Conservation (phyloP, 2,888 invertebrate species). For the Petrolisthes cinctipes region DNA sequence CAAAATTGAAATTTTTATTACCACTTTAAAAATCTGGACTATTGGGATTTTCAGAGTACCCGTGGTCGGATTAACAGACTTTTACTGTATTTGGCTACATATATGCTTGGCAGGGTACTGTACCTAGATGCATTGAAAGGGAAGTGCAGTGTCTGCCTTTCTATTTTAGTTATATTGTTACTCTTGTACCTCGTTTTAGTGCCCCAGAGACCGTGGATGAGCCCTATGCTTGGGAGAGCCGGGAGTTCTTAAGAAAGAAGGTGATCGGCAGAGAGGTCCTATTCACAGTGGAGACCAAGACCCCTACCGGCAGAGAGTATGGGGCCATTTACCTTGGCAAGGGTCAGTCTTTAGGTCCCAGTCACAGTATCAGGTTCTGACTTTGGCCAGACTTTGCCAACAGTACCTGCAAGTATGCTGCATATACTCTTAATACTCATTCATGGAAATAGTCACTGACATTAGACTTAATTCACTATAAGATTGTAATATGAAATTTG, state of each 20-base stretch:
- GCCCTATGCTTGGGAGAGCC: slow-evolving; percentile 97
- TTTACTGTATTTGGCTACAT: too few relatives aligned
- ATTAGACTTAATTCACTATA: background rate
- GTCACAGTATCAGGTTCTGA: background rate
- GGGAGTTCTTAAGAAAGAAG: slow-evolving; percentile 93
- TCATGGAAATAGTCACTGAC: background rate
- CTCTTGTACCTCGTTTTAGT: slow-evolving; percentile 68
- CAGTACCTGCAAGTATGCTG: background rate
- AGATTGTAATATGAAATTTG: too few relatives aligned
- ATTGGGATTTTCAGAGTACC: too few relatives aligned
- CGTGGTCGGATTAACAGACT: too few relatives aligned
- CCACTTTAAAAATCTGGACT: too few relatives aligned
- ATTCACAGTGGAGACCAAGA: slow-evolving; percentile 85
- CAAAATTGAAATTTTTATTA: too few relatives aligned
- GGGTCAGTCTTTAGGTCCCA: slow-evolving; percentile 72
- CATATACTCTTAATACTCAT: too few relatives aligned
- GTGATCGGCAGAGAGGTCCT: slow-evolving; percentile 90
- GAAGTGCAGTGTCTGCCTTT: too few relatives aligned
- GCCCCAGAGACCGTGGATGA: slow-evolving; percentile 85
- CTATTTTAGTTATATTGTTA: too few relatives aligned
- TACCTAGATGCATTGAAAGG: too few relatives aligned
- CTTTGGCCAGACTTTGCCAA: background rate
- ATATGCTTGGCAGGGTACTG: too few relatives aligned
- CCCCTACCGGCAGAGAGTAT: slow-evolving; percentile 85
- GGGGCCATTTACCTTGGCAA: slow-evolving; percentile 88